Conservation (phyloP, 1,140 invertebrate genomes). For the Plodia interpunctella region DNA sequence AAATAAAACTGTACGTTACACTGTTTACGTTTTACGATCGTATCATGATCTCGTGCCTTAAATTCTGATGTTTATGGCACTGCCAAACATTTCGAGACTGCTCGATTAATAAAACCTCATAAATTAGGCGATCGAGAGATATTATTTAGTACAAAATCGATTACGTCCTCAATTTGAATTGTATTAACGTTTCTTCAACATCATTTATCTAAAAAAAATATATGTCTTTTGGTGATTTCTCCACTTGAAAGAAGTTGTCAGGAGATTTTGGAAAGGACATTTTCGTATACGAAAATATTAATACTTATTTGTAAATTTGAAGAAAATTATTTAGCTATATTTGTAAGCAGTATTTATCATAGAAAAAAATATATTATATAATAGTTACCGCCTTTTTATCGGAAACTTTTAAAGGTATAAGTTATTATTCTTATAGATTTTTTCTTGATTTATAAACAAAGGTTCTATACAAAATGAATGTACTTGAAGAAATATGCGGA, state of each 20-base stretch:
- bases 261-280: too few species aligned
- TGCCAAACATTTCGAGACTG: not conserved
- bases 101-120: not conserved
- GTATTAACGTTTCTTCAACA: too few species aligned
- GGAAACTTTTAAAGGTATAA: too few species aligned
- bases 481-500: conserved; percentile 52
- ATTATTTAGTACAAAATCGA: not conserved
- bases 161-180: not conserved
- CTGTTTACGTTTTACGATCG: not conserved
- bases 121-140: not conserved
- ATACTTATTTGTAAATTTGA: too few species aligned
- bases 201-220: too few species aligned
- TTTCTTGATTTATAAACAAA: conserved; percentile 28
- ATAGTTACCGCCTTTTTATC: not conserved
- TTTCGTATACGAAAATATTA: too few species aligned
- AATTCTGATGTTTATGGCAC: not conserved
- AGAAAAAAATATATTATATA: not conserved
- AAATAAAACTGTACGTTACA: not conserved
- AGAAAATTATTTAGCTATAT: too few species aligned
- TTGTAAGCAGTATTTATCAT: too few species aligned
- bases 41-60: not conserved
- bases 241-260: too few species aligned
- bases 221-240: too few species aligned
- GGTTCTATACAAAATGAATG: conserved; percentile 31
- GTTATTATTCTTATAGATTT: not conserved